Evolutionary conservation across 2,113 vertebrate genomes (phyloP).

Genomic region (Chrysochloris asiatica): DNA sequence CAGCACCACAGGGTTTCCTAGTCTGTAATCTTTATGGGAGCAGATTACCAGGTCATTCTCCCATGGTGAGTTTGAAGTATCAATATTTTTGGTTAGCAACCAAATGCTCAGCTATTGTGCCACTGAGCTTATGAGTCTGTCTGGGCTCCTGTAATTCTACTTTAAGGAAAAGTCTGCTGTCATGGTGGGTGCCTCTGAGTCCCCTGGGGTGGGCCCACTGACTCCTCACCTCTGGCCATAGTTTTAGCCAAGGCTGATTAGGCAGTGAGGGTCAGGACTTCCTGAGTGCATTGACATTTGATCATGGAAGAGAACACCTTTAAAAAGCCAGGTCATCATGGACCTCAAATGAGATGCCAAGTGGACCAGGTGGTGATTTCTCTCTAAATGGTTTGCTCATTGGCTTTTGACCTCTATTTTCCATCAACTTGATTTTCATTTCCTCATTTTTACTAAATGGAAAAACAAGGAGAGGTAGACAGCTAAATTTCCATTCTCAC

Average conservation of each 20-base stretch:
- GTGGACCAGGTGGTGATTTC: background rate
- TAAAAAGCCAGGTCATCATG: background rate
- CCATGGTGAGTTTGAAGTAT: background rate
- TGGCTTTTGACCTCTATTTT: conserved; percentile 44
- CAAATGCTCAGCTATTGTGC: background rate
- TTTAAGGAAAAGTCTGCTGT: background rate
- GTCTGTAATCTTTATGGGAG: background rate
- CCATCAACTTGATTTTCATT: conserved; percentile 22
- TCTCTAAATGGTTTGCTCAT: background rate
- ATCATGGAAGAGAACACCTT: background rate
- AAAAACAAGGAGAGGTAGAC: background rate
- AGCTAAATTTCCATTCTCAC: background rate
- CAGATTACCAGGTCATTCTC: background rate
- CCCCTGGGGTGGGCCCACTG: background rate
- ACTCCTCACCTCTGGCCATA: background rate
- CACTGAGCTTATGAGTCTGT: background rate
- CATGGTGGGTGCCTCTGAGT: background rate
- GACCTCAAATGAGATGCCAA: background rate
- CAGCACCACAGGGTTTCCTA: background rate
- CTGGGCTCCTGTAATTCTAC: background rate
- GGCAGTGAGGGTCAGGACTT: background rate
- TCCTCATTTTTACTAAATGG: background rate
- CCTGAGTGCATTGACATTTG: background rate
- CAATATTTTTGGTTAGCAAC: background rate
- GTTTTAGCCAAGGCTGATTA: background rate